Evolutionary conservation across 2,888 invertebrate genomes (phyloP).

Genomic region (Fabriciana adippe): DNA sequence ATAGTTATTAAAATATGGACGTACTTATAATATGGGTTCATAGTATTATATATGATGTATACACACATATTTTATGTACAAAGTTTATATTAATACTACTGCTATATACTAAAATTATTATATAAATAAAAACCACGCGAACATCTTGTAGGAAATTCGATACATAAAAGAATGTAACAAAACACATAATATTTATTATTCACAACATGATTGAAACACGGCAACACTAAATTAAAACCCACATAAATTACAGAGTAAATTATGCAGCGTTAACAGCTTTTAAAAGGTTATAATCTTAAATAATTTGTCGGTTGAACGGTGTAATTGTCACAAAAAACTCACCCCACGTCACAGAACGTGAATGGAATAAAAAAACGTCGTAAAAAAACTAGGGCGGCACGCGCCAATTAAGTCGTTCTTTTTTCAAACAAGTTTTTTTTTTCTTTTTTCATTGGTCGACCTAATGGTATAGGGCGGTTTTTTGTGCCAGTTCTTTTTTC

Average conservation of each 20-base stretch:
- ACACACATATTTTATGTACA: too few species aligned
- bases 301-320: slow-evolving; percentile 60
- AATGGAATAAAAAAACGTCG: slow-evolving; percentile 39
- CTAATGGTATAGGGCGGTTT: slow-evolving; percentile 64
- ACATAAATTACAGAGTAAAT: slow-evolving; percentile 48
- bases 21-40: too few species aligned
- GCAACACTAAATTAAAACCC: slow-evolving; percentile 30
- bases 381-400: slow-evolving; percentile 68
- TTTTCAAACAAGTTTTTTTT: slow-evolving; percentile 60
- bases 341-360: slow-evolving; percentile 61
- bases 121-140: not conserved
- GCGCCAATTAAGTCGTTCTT: slow-evolving; percentile 76
- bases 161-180: not conserved
- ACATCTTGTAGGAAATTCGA: not conserved
- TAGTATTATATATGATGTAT: too few species aligned
- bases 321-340: slow-evolving; percentile 74
- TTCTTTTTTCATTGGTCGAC: slow-evolving; percentile 69
- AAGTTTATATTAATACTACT: too few species aligned
- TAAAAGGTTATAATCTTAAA: slow-evolving; percentile 66
- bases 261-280: slow-evolving; percentile 54
- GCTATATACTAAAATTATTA: not conserved
- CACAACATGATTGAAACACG: slow-evolving; percentile 9
- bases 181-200: slow-evolving; percentile 8
- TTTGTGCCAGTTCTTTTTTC: slow-evolving; percentile 57
- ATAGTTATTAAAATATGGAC: too few species aligned